phyloP scores from a whole-genome alignment of 2,888 invertebrate genomes.

The Hirudinaria manillensis region DNA sequence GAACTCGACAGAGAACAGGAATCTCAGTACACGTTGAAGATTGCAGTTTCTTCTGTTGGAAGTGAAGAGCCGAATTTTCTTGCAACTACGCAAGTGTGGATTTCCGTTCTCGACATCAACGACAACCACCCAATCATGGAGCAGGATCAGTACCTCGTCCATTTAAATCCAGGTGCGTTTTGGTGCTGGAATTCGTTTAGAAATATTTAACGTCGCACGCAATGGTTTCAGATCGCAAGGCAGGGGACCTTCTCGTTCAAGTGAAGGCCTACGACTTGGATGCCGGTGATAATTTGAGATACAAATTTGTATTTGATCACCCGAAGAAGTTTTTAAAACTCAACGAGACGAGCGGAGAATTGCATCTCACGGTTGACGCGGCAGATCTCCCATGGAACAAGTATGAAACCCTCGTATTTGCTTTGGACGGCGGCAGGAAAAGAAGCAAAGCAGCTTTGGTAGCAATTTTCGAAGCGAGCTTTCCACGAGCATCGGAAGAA shows the following conservation, averaged over 20 bases:
- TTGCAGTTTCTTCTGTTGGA: conserved; percentile 50
- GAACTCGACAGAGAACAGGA: conserved; percentile 74
- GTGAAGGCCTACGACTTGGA: not conserved
- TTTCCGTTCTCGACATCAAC: conserved; percentile 36
- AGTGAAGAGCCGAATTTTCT: conserved; percentile 62
- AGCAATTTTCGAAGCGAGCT: conserved; percentile 14
- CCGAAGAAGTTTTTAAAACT: not conserved
- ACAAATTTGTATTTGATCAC: not conserved
- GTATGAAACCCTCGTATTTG: not conserved
- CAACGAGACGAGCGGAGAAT: not conserved
- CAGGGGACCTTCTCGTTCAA: not conserved
- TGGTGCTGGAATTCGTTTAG: not conserved
- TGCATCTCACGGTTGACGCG: not conserved
- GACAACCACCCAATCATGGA: conserved; percentile 38
- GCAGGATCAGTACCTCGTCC: conserved; percentile 28
- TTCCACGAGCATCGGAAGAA: conserved; percentile 31
- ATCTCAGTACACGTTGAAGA: conserved; percentile 66
- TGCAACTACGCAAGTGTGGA: conserved; percentile 55
- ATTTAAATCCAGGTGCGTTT: not conserved
- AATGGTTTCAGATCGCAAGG: not conserved
- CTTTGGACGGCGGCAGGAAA: not conserved
- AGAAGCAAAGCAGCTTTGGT: conserved; percentile 15
- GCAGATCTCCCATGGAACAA: not conserved
- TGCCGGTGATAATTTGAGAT: not conserved
- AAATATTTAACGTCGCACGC: not conserved